Evolutionary conservation across 2,797 vertebrate species (phyloP), one percentile per base, ranked within the genome.

Genomic region (Selene dorsalis): DNA sequence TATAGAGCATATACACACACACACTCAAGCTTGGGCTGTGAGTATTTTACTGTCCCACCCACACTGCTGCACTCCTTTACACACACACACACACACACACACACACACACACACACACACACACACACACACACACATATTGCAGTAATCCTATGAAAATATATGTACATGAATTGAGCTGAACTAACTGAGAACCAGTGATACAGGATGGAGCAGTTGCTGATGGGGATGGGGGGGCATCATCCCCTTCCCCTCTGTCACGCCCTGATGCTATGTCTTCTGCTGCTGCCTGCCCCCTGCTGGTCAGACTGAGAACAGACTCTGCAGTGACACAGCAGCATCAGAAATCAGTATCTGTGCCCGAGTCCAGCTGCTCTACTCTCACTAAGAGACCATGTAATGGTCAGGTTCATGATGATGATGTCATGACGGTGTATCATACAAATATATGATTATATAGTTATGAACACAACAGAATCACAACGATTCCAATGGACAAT

Each of bases 221-320:
- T 24, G 45, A 26, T 26, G 50, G 22, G 45, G 45, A 5, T 48
- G 20, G 20, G 47, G 47, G 14, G 14, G 0, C 14, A 30, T 18
- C 7, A 56, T 30, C 61, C 28, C 30, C 59, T 20, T 20, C 43
- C 14, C 56, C 35, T 65, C 43, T 7, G 30, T 26, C 58, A 24
- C 60, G 18, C 55, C 67, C 62, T 53, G 52, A 28, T 0, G 24
- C 20, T 30, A 22, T 3, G 20, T n/a, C 38, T 16, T 8, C 71
- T 17, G 45, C 73, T 22, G 58, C 64, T 14, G 48, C 3, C 48
- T 8, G 60, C 57, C 77, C 59, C 69, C 69, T 70, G 78, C 70
- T 84, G 77, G 69, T 0, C 28, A 6, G 14, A 32, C 9, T 0
- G 20, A 32, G 65, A 45, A 65, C 53, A 60, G 28, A 56, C 68